Conservation (phyloP, 2,888 invertebrate genomes). For the Electrophaes corylata region DNA sequence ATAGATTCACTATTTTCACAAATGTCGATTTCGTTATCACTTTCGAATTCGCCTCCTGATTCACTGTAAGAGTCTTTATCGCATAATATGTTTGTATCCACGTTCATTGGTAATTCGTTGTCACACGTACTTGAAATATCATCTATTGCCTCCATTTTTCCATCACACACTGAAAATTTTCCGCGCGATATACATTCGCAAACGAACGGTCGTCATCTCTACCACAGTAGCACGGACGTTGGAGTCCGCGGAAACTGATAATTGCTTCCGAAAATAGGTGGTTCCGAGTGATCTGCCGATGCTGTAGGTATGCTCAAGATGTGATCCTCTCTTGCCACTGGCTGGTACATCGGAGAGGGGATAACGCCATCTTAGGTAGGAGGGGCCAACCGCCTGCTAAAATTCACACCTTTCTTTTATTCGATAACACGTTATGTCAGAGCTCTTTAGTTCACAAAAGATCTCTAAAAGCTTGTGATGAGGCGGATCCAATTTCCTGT, state of each 20-base stretch:
- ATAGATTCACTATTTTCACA: constrained; percentile 73
- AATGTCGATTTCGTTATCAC: constrained; percentile 80
- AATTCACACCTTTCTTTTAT: constrained; percentile 84
- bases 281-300: constrained; percentile 57
- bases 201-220: constrained; percentile 45
- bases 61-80: constrained; percentile 61
- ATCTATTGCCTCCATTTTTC: constrained; percentile 63
- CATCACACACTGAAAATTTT: constrained; percentile 12
- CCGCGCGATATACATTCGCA: constrained; percentile 9
- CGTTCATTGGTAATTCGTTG: constrained; percentile 50
- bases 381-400: constrained; percentile 78
- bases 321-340: constrained; percentile 72
- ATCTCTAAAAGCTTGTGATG: constrained; percentile 81
- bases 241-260: constrained; percentile 65
- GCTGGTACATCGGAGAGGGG: constrained; percentile 67
- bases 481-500: constrained; percentile 72
- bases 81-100: constrained; percentile 45
- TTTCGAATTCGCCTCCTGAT: constrained; percentile 69
- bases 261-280: constrained; percentile 83
- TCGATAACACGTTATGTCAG: constrained; percentile 83
- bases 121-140: constrained; percentile 79
- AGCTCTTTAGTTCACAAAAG: constrained; percentile 79
- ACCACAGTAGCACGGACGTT: constrained; percentile 48
- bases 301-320: constrained; percentile 74
- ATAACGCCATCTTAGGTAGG: constrained; percentile 80